Conservation (phyloP, 23 tunicate species). For the Diplosoma virens region DNA sequence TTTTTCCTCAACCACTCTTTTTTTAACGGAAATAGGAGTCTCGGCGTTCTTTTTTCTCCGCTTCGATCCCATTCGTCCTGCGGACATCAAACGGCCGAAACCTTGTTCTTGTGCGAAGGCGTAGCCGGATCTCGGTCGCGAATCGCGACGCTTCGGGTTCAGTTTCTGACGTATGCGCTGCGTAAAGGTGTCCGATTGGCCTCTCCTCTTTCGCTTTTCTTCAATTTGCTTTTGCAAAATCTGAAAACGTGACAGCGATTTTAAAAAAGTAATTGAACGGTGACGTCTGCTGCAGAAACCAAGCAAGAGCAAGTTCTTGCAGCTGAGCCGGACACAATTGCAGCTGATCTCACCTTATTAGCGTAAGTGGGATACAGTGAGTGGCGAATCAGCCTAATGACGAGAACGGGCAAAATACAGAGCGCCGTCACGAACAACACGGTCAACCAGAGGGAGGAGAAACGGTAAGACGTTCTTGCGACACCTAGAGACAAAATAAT, state of each 20-base stretch:
- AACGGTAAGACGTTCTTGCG: conserved; percentile 46
- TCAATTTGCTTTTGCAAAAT: conserved; percentile 47
- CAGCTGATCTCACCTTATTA: conserved; percentile 32
- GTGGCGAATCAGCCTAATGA: conserved; percentile 14
- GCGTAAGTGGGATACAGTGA: conserved; percentile 51
- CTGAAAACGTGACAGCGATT: too few relatives aligned
- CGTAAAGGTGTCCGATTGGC: conserved; percentile 31
- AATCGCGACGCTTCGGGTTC: conserved; percentile 33
- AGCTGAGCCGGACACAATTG: not conserved
- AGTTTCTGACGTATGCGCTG: conserved; percentile 31
- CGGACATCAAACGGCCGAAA: conserved; percentile 78
- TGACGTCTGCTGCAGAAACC: not conserved
- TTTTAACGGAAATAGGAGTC: too few relatives aligned
- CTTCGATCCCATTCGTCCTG: conserved; percentile 83
- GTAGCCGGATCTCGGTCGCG: conserved; percentile 78
- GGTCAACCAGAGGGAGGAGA: conserved; percentile 54
- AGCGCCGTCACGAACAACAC: conserved; percentile 31
- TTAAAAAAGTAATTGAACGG: not conserved
- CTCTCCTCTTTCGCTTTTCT: conserved; percentile 32
- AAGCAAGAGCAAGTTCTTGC: not conserved
- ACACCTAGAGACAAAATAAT: conserved; percentile 46
- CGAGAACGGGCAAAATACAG: conserved; percentile 70
- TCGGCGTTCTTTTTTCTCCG: conserved; percentile 38
- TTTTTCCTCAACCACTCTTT: too few relatives aligned
- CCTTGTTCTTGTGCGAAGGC: conserved; percentile 96